Base-by-base conservation (phyloP, 1,140 invertebrate species). In the Cyphomyrmex costatus region DNA sequence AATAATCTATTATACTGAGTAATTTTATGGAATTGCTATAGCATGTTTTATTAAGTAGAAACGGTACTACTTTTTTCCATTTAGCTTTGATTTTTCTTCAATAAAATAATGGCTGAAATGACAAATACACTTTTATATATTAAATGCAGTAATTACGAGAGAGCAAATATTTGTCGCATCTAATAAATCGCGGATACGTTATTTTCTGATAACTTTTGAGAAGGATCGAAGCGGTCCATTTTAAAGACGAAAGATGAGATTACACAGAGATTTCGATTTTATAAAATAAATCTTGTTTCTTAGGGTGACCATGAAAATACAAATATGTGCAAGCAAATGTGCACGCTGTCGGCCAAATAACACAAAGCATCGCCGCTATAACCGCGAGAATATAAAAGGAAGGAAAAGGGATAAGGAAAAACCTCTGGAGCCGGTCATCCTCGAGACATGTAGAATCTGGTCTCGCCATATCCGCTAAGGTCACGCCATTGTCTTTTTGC, bases 401-500 rank as follows among this genome's bases (percentile, higher is more conserved):
- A 42, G 30, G 21, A 53, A 65, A 71, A 61, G 27, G 16, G 46
- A 46, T 7, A 46, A 58, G 36, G 53, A 86, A 86, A 87, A 85
- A 56, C 10, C 24, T 51, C 21, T 2, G 14, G 60, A 78, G 77
- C 61, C 79, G 68, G 60, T 61, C 70, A 90, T 85, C 78, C 74
- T 73, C 80, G 88, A 88, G 73, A 87, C 77, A 86, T 49, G 71
- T 77, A 91, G 90, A 89, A 89, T 92, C 92, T 90, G 85, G 92
- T 92, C 90, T 92, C 88, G 76, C 92, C 92, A 92, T 92, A 93
- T 92, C 87, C 85, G 92, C 68, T 92, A 92, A 92, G 92, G 92
- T 92, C 92, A 83, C 65, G 61, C 87, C 80, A 91, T 93, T 92
- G 90, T 93, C 86, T 92, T 91, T 91, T 92, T 91, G 90, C 83